Evolutionary conservation across 2,113 vertebrate species (phyloP).

Genomic region (Syrrhaptes paradoxus): DNA sequence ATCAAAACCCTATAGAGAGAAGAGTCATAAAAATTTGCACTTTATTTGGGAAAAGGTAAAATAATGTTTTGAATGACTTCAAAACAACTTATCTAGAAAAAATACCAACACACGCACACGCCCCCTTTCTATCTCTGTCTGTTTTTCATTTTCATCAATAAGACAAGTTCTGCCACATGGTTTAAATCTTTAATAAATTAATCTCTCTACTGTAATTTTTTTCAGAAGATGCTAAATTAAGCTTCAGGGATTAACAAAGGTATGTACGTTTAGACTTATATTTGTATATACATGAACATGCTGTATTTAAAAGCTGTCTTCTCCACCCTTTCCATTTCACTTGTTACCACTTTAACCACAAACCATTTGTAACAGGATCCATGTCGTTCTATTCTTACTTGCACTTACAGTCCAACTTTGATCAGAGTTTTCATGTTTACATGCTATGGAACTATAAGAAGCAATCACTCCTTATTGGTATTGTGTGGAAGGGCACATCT

Average conservation of each 20-base stretch:
- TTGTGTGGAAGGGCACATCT: neutral
- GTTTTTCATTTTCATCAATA: constrained; percentile 16
- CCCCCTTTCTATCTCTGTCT: neutral
- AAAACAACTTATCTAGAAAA: neutral
- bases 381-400: neutral
- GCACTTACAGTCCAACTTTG: neutral
- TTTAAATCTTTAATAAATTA: constrained; percentile 27
- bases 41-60: neutral
- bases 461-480: neutral
- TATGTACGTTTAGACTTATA: neutral
- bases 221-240: neutral
- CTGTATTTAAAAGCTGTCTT: neutral
- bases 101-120: neutral
- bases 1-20: neutral
- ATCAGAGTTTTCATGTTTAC: neutral
- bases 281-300: neutral
- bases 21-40: neutral
- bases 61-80: constrained; percentile 21
- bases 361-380: neutral
- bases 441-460: neutral
- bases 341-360: neutral
- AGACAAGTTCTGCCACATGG: constrained; percentile 34
- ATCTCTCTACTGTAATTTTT: neutral
- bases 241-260: neutral
- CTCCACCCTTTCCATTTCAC: neutral